Evolutionary conservation across 2,113 vertebrate genomes (phyloP), one percentile per base, ranked within the genome.

Genomic region (Ageneiosus marmoratus): DNA sequence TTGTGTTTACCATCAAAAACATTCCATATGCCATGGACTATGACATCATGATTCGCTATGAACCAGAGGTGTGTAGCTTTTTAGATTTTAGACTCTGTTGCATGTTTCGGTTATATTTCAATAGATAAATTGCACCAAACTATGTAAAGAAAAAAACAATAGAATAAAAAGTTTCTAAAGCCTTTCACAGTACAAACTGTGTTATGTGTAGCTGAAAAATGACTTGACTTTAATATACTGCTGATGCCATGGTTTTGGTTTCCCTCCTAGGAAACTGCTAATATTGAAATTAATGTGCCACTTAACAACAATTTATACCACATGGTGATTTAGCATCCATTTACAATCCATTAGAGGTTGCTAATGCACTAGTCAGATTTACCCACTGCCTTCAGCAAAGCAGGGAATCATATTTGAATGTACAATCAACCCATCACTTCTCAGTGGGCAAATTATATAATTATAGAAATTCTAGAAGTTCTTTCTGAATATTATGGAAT

Each of bases 11-110:
- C 0, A 85, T 96, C 1, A 91, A 93, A 76, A 85, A 95, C 77
- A 92, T 97, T 84, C 94, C 95, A 27, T 93, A 91, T 32, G 91
- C 95, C 77, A 96, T 97, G 95, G 96, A 96, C 62, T 97, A 96
- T 1, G 93, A 96, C 89, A 93, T 97, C 86, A 90, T 96, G 90
- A 91, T 98, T 58, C 92, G 94, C 88, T 96, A 95, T 0, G 95
- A 96, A 82, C 94, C 95, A 0, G 95, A 97, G 95, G 95, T 98
- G 44, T 51, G 58, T 76, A 53, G 18, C n/a, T n/a, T n/a, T 32
- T n/a, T 18, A 9, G 51, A 50, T 34, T 76, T 55, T 29, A 4
- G 15, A 37, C 20, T 24, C 22, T 63, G 27, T 4, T 11, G 60
- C 2, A 63, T 67, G 37, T 10, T 67, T 67, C 34, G 37, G 63